Conservation (phyloP, 2,113 vertebrate genomes). For the Alouatta palliata region DNA sequence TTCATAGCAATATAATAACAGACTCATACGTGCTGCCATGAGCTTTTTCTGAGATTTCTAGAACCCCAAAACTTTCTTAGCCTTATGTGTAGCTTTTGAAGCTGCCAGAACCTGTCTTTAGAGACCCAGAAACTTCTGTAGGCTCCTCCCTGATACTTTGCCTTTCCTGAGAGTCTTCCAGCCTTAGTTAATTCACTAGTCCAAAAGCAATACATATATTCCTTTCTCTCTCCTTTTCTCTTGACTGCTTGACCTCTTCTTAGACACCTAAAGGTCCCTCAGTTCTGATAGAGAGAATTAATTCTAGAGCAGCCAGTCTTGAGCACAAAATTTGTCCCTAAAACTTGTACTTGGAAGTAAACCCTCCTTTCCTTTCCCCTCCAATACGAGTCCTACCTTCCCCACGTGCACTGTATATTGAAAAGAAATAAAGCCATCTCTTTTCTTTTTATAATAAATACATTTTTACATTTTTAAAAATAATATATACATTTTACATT, state of each 20-base stretch:
- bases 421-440: not conserved
- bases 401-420: fast-evolving
- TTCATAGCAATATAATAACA: too few species aligned
- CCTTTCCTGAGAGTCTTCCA: not conserved
- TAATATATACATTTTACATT: too few species aligned
- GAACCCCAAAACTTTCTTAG: not conserved
- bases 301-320: not conserved
- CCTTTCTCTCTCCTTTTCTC: not conserved
- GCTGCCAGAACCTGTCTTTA: not conserved
- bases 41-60: not conserved
- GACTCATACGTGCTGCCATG: not conserved
- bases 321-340: not conserved
- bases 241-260: not conserved
- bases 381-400: not conserved
- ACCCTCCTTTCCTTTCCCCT: not conserved
- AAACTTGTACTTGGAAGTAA: not conserved
- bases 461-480: too few species aligned
- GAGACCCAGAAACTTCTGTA: not conserved
- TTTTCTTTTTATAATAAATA: not conserved
- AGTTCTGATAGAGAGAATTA: not conserved
- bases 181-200: not conserved
- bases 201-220: not conserved
- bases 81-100: not conserved
- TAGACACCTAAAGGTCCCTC: not conserved
- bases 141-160: not conserved